These are phyloP conservation scores for Cylindroiulus punctatus DNA, from an alignment of 2,888 invertebrate species.

Conservation along the genomic window DNA sequence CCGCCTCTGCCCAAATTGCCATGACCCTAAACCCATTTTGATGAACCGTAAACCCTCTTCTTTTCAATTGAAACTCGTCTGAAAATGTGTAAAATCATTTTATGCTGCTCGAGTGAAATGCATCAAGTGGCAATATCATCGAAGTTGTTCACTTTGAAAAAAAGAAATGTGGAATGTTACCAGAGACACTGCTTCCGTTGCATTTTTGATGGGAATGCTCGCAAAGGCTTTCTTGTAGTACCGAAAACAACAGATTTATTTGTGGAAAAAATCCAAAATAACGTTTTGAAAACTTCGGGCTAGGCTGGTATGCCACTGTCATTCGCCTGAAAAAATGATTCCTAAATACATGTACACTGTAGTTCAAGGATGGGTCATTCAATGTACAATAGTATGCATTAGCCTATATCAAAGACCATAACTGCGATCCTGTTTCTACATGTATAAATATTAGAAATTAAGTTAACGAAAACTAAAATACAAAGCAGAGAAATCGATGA, in stretches of 20 bases:
- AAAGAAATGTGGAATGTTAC: background rate
- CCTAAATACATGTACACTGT: no score
- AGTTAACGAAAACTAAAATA: no score
- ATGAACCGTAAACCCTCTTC: conserved; percentile 6
- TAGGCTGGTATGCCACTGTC: no score
- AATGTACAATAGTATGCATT: no score
- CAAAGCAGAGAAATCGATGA: no score
- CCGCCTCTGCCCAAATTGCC: background rate
- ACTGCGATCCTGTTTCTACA: no score
- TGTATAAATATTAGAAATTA: no score
- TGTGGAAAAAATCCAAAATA: background rate
- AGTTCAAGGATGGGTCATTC: no score
- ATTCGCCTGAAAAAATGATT: no score
- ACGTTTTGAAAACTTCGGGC: no score
- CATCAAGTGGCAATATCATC: background rate
- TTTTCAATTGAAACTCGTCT: background rate
- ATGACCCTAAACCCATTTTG: conserved; percentile 29
- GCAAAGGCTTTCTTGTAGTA: background rate
- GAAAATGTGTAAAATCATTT: conserved; percentile 20
- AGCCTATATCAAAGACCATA: no score
- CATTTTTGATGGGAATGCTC: background rate
- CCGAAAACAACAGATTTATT: background rate
- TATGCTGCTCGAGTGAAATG: background rate
- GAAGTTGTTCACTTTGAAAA: background rate
- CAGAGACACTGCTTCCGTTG: background rate